A percentile compares a stretch with the other conserved stretches of the same genome.
phyloP scores from a whole-genome alignment of 2,113 vertebrate species.

The Pedionomus torquatus region DNA sequence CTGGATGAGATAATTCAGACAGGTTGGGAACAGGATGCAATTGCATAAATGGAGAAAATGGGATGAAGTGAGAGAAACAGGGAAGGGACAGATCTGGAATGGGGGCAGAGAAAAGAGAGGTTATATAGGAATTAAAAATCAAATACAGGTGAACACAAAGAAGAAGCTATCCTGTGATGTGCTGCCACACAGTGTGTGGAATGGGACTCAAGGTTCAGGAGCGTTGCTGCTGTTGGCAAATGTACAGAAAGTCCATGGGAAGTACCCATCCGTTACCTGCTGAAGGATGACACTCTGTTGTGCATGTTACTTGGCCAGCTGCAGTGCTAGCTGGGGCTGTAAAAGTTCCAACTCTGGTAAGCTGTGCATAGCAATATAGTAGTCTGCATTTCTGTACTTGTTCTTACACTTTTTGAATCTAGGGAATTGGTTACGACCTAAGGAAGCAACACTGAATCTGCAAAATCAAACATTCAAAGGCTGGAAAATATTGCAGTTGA shows the following conservation, averaged over 20 bases:
- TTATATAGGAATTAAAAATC: not conserved
- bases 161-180: not conserved
- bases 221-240: not conserved
- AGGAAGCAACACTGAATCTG: not conserved
- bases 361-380: not conserved
- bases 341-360: not conserved
- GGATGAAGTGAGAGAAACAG: not conserved
- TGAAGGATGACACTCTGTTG: not conserved
- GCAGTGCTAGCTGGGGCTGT: not conserved
- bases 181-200: not conserved
- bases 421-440: not conserved
- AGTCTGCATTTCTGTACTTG: not conserved
- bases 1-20: not conserved
- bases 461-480: not conserved
- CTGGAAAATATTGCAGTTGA: not conserved
- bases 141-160: not conserved
- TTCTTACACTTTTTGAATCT: not conserved
- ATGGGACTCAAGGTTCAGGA: not conserved
- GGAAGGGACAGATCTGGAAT: not conserved
- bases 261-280: not conserved
- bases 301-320: not conserved
- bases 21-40: not conserved
- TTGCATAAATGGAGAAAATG: not conserved
- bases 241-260: not conserved
- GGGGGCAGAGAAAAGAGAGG: not conserved